Conservation (phyloP, 2,113 vertebrate species). For the Pygoscelis antarcticus region DNA sequence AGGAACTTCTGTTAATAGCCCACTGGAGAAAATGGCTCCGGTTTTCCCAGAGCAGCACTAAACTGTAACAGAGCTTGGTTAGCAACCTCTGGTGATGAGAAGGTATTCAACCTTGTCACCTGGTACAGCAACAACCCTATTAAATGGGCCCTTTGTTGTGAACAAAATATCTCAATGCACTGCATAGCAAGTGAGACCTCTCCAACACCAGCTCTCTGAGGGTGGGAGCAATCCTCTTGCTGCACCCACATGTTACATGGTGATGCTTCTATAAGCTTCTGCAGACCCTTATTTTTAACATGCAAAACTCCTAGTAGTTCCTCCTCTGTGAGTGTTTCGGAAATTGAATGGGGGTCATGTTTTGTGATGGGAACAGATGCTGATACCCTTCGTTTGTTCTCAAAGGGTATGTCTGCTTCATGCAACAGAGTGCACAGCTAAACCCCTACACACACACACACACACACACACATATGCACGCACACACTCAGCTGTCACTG, state of each 20-base stretch:
- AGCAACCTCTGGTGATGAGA: background rate
- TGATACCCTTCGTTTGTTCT: background rate
- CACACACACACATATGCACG: rapidly evolving
- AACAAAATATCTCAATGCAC: background rate
- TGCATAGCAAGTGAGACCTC: background rate
- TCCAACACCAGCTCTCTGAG: background rate
- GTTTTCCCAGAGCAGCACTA: background rate
- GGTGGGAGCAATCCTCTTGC: background rate
- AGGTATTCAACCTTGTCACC: background rate
- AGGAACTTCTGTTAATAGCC: background rate
- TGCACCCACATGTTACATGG: background rate
- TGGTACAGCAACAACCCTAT: background rate
- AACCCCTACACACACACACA: no score
- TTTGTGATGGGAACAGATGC: background rate
- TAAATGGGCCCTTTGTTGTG: background rate
- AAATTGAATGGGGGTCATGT: background rate
- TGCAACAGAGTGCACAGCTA: no score
- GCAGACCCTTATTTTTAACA: background rate
- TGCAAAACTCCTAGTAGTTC: background rate
- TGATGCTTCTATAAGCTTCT: background rate
- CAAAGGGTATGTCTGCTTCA: background rate
- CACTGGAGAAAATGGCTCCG: background rate
- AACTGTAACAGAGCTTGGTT: background rate
- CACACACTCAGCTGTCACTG: rapidly evolving
- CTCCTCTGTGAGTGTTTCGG: background rate